Conservation (phyloP, 2,113 vertebrate genomes). For the Xenopus tropicalis region UCB_Xtro_10.0 CM004444.2:89215001-89215500, state of each 20-base stretch:
- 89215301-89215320: constrained; percentile 62
- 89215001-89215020: no score
- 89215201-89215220: constrained; percentile 21
- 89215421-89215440: no score
- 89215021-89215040: no score
- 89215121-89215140: no score
- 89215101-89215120: no score
- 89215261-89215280: constrained; percentile 55
- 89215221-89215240: constrained; percentile 37
- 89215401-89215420: not conserved
- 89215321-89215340: constrained; percentile 15
- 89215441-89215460: no score
- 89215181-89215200: constrained; percentile 30
- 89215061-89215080: no score
- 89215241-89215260: constrained; percentile 36
- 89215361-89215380: not conserved
- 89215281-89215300: constrained; percentile 58
- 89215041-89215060: no score
- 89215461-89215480: no score
- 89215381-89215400: not conserved
- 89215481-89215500: no score
- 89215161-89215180: constrained; percentile 33
- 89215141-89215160: not conserved
- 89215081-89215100: no score
- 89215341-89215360: not conserved